phyloP scores from a whole-genome alignment of 2,113 vertebrate species.

The Lasiurus cinereus region DNA sequence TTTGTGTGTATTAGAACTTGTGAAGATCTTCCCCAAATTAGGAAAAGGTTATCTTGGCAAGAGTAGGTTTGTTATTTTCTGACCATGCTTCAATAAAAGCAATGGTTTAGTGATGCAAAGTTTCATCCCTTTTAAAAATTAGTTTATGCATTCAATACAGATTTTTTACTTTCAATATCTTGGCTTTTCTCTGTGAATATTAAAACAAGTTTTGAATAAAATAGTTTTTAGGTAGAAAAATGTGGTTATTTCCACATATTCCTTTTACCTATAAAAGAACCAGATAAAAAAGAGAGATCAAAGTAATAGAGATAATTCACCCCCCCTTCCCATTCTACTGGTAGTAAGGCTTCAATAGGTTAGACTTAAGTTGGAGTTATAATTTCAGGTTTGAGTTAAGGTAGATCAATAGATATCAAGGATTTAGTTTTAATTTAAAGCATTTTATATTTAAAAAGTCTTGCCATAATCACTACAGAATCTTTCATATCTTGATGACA shows the following conservation, averaged over 20 bases:
- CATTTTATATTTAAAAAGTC: background rate
- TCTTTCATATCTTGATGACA: background rate
- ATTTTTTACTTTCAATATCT: background rate
- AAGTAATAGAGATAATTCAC: background rate
- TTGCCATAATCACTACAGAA: background rate
- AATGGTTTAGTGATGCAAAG: background rate
- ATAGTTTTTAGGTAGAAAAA: background rate
- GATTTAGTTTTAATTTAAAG: background rate
- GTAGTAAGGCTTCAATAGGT: background rate
- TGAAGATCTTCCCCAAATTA: background rate
- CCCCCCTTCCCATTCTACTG: background rate
- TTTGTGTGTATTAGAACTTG: background rate
- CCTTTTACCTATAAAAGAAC: background rate
- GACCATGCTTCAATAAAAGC: background rate
- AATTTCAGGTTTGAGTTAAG: background rate
- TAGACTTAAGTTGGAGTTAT: background rate
- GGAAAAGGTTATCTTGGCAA: background rate
- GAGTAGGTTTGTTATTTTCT: background rate
- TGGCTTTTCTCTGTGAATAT: slow-evolving; percentile 7
- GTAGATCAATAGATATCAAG: background rate
- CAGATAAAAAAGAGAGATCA: background rate
- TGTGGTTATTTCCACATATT: background rate
- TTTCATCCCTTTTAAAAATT: background rate
- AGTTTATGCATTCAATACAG: background rate
- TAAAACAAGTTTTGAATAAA: slow-evolving; percentile 4